Conservation (phyloP, 2,113 vertebrate genomes). For the Syngnathus scovelli region DNA sequence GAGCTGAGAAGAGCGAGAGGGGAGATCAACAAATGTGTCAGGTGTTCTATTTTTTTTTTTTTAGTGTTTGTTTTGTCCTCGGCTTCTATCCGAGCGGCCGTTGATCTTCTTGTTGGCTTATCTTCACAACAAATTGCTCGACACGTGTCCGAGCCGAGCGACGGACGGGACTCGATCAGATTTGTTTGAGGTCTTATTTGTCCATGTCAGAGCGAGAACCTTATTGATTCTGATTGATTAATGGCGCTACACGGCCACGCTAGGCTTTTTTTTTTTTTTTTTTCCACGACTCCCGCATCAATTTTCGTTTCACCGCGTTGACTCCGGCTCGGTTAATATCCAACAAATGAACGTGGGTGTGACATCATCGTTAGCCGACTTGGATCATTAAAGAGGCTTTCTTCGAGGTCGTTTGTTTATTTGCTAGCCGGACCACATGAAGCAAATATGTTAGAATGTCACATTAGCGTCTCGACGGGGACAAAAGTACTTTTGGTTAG, state of each 20-base stretch:
- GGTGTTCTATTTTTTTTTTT: slow-evolving; percentile 21
- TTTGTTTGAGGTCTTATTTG: slow-evolving; percentile 1
- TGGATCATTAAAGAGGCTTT: not conserved
- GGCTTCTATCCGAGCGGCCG: slow-evolving; percentile 9
- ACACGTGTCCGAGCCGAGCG: not conserved
- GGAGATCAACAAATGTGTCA: slow-evolving; percentile 61
- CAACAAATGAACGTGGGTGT: not conserved
- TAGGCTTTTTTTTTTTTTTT: not conserved
- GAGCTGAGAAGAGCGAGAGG: slow-evolving; percentile 25
- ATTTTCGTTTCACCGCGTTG: not conserved
- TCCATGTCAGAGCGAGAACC: not conserved
- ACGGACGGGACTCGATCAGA: not conserved
- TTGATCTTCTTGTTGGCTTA: slow-evolving; percentile 18
- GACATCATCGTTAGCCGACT: not conserved
- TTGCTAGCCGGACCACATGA: not conserved
- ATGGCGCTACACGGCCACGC: too few relatives aligned
- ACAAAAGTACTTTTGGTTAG: not conserved
- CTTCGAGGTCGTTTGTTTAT: not conserved
- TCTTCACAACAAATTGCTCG: slow-evolving; percentile 16
- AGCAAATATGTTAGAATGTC: slow-evolving; percentile 4
- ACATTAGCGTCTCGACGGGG: not conserved
- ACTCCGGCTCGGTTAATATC: not conserved
- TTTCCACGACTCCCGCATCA: not conserved
- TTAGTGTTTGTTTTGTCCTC: slow-evolving; percentile 34
- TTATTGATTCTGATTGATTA: not conserved